Evolutionary conservation across 2,888 invertebrate species (phyloP), one percentile per base, ranked within the genome.

Genomic region (Mesopsocus fuscifrons): DNA sequence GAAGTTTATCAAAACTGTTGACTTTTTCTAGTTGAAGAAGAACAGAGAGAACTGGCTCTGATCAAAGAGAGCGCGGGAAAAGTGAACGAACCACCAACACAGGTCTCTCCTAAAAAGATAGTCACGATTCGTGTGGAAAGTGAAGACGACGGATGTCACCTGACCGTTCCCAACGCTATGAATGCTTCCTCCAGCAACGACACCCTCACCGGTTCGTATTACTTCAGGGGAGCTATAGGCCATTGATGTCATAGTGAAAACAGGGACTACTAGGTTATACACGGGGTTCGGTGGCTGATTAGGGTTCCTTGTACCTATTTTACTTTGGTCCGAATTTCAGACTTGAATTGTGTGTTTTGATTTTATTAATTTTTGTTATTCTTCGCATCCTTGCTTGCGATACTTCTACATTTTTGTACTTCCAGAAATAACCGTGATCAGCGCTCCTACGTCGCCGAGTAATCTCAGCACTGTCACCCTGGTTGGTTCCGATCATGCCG

Each of bases 121-220:
- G 59, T 67, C 21, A 66, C 62, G 34, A 65, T 66, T 45, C 57
- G 59, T 48, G 63, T 66, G 2, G 65, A 67, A 47, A 51, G 55
- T 4, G 72, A 73, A 48, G 69, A 71, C 49, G 71, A 74, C 50
- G 68, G 63, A 48, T 68, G 69, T 47, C 72, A 73, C 57, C 61
- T 80, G 48, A 72, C 75, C 6, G 78, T 80, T 50, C 81, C 81
- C 1, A 78, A 77, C 60, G 73, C 75, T 34, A 72, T 79, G 54
- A 71, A 75, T 0, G 71, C 69, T 1, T 81, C 80, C 0, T 77
- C 76, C 9, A 82, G 81, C 56, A 74, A 77, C 42, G 83, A 83
- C 56, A 82, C 82, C 1, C 59, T 82, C 16, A 80, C 78, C 60
- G 81, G 80, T 74, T 62, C 11, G 26, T 26, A 11, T 11, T 26